Percentiles rank a stretch among this genome's conserved stretches.
Conservation (phyloP, 2,888 invertebrate species). For the Matsumyia berberina region DNA sequence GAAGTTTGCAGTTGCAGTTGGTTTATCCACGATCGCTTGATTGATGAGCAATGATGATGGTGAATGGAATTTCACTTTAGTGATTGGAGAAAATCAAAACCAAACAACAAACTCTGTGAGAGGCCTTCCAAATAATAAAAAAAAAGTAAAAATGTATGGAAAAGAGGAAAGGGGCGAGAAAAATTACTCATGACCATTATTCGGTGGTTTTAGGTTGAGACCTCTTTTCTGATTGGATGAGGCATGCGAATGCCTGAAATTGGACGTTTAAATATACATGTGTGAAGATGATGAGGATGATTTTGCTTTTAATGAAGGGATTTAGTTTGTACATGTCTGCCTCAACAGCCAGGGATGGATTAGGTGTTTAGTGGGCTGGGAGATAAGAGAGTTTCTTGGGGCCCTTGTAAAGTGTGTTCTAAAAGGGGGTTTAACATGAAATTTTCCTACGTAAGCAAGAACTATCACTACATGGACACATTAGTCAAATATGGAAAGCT, state of each 20-base stretch:
- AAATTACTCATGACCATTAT: slow-evolving; percentile 40
- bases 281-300: slow-evolving; percentile 26
- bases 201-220: slow-evolving; percentile 14
- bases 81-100: slow-evolving; percentile 47
- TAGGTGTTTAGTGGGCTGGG: too few species aligned
- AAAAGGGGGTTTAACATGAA: too few species aligned
- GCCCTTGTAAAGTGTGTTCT: too few species aligned
- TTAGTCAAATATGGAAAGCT: too few species aligned
- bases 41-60: slow-evolving; percentile 54
- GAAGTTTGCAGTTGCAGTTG: slow-evolving; percentile 39
- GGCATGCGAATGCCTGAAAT: slow-evolving; percentile 32
- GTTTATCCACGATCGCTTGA: slow-evolving; percentile 54
- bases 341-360: background rate
- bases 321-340: background rate
- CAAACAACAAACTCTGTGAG: slow-evolving; percentile 1
- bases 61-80: slow-evolving; percentile 59
- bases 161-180: background rate
- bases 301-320: background rate
- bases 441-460: too few species aligned
- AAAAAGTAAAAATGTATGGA: slow-evolving; percentile 40
- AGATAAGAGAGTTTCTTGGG: too few species aligned
- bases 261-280: slow-evolving; percentile 8
- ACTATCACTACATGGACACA: too few species aligned
- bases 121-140: slow-evolving; percentile 4
- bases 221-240: slow-evolving; percentile 52